Evolutionary conservation across 2,888 invertebrate species (phyloP).

Genomic region (Heterodera filipjevi): DNA sequence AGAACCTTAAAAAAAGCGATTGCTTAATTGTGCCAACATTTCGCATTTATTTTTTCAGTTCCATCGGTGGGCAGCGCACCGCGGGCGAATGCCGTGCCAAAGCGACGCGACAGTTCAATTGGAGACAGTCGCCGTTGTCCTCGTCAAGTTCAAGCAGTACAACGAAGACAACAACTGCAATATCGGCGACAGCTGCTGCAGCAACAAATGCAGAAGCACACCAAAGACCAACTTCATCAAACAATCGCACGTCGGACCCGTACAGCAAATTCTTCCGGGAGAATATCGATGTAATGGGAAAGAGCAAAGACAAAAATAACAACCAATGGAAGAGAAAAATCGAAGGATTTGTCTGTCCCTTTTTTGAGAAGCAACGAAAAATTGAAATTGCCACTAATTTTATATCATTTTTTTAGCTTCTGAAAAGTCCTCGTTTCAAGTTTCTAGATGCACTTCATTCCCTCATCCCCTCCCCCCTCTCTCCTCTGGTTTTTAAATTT

Average conservation of each 20-base stretch:
- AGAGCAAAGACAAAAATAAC: not conserved
- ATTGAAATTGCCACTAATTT: too few species aligned
- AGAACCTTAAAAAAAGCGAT: not conserved
- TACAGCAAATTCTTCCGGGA: conserved; percentile 2
- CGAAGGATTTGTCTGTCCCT: too few species aligned
- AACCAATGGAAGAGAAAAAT: not conserved
- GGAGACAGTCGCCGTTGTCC: not conserved
- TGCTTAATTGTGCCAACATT: not conserved
- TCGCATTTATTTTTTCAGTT: not conserved
- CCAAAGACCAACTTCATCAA: not conserved
- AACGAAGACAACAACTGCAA: not conserved
- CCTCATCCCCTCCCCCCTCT: too few species aligned
- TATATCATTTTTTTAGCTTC: too few species aligned
- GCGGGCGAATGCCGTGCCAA: not conserved
- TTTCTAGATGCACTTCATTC: too few species aligned
- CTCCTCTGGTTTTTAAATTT: too few species aligned
- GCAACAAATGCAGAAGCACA: not conserved
- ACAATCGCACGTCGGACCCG: not conserved
- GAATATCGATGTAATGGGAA: not conserved
- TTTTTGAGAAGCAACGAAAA: too few species aligned
- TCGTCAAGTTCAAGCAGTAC: too few species aligned
- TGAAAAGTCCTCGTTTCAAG: too few species aligned
- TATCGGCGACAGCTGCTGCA: not conserved
- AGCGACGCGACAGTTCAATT: not conserved
- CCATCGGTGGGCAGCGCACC: not conserved